phyloP scores from a whole-genome alignment of 2,113 vertebrate species.

The Bucco capensis region DNA sequence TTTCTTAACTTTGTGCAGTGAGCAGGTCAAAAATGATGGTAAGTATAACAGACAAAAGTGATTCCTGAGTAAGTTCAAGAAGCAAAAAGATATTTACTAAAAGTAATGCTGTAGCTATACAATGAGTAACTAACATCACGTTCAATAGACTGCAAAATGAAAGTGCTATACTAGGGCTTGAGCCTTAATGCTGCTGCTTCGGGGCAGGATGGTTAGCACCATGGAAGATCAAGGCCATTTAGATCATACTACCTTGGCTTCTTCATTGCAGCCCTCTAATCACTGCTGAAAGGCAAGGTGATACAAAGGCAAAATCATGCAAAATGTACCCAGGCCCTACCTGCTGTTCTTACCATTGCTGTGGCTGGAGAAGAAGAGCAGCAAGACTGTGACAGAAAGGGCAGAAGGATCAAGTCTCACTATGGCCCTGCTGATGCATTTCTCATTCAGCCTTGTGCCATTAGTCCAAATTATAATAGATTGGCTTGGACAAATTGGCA shows the following conservation, averaged over 20 bases:
- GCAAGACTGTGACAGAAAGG: neutral
- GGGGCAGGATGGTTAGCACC: neutral
- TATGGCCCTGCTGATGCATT: neutral
- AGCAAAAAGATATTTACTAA: constrained; percentile 40
- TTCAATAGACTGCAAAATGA: neutral
- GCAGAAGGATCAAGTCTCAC: neutral
- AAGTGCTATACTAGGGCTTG: neutral
- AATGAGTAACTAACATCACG: constrained; percentile 26
- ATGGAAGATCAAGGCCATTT: neutral
- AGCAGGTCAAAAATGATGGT: constrained; percentile 59
- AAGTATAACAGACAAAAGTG: constrained; percentile 37
- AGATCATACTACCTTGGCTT: neutral
- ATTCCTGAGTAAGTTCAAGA: constrained; percentile 56
- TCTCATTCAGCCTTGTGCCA: neutral
- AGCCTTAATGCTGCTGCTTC: neutral
- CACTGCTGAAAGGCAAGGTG: neutral
- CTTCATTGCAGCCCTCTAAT: neutral
- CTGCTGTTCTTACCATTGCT: neutral
- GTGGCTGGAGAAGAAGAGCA: neutral
- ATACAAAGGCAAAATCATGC: neutral
- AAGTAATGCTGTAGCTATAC: neutral
- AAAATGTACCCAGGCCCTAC: neutral
- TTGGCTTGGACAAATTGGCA: too few species aligned
- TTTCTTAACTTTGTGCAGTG: constrained; percentile 48
- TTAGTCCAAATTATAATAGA: neutral